Evolutionary conservation across 2,113 vertebrate species (phyloP).

Genomic region (Strix uralensis): DNA sequence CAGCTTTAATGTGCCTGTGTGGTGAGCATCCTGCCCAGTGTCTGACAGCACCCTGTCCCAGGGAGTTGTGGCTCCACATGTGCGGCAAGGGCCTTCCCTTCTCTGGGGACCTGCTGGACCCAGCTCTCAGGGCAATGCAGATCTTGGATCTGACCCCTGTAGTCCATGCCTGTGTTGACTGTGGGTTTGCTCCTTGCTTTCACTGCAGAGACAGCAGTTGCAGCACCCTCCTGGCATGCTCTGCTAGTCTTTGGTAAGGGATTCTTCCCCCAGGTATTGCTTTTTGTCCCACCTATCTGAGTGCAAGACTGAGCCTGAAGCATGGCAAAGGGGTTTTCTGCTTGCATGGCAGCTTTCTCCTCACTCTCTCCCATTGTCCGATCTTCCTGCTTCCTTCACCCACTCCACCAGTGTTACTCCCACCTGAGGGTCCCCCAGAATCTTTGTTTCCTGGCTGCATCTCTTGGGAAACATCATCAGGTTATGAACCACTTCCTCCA

Average conservation of each 20-base stretch:
- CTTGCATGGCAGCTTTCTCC: not conserved
- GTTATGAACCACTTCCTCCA: not conserved
- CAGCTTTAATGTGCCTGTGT: not conserved
- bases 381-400: not conserved
- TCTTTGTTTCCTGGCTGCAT: not conserved
- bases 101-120: not conserved
- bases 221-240: not conserved
- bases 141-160: not conserved
- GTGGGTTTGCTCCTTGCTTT: not conserved
- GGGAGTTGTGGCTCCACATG: fast-evolving
- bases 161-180: not conserved
- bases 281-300: not conserved
- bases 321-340: not conserved
- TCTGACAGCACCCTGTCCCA: fast-evolving
- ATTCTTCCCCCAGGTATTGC: not conserved
- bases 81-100: not conserved
- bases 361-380: not conserved
- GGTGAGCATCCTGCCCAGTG: fast-evolving
- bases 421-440: fast-evolving
- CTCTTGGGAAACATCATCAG: not conserved
- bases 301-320: not conserved
- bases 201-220: not conserved
- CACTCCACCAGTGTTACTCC: not conserved
- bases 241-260: not conserved
- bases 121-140: not conserved